Evolutionary conservation across 2,888 invertebrate genomes (phyloP).

Genomic region (Gandaritis pyraliata): DNA sequence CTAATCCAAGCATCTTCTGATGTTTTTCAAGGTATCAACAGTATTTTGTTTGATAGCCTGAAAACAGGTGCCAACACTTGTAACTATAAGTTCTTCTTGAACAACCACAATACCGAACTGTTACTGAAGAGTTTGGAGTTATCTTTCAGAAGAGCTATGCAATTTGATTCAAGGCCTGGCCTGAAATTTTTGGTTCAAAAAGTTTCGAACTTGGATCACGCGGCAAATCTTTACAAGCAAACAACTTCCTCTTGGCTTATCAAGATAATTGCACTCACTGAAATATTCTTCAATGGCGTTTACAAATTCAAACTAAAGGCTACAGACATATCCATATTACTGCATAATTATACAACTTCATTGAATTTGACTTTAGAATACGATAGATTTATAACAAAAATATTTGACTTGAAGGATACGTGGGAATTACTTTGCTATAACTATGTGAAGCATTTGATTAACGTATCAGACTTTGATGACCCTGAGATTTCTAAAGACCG

Average conservation of each 20-base stretch:
- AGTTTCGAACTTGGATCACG: slow-evolving; percentile 93
- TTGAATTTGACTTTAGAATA: slow-evolving; percentile 81
- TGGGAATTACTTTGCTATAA: slow-evolving; percentile 86
- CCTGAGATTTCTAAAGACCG: slow-evolving; percentile 62
- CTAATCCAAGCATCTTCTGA: slow-evolving; percentile 90
- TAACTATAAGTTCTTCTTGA: slow-evolving; percentile 79
- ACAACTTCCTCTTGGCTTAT: slow-evolving; percentile 96
- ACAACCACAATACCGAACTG: slow-evolving; percentile 86
- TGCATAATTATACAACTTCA: slow-evolving; percentile 84
- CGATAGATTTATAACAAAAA: slow-evolving; percentile 84
- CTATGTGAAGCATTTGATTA: slow-evolving; percentile 79
- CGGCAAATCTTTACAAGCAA: slow-evolving; percentile 96
- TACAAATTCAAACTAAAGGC: slow-evolving; percentile 86
- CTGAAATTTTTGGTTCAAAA: slow-evolving; percentile 97
- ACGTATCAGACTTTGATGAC: slow-evolving; percentile 72
- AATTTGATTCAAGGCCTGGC: slow-evolving; percentile 95
- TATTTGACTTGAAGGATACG: slow-evolving; percentile 85
- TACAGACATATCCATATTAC: slow-evolving; percentile 85
- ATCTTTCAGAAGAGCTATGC: slow-evolving; percentile 92
- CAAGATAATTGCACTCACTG: slow-evolving; percentile 93
- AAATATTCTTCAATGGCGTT: slow-evolving; percentile 91
- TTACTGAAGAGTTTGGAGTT: slow-evolving; percentile 91
- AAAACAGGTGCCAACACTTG: slow-evolving; percentile 74
- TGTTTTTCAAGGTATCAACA: slow-evolving; percentile 86
- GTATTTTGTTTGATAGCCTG: slow-evolving; percentile 83